Evolutionary conservation across 2,888 invertebrate genomes (phyloP).

Genomic region (Helobdella robusta): DNA sequence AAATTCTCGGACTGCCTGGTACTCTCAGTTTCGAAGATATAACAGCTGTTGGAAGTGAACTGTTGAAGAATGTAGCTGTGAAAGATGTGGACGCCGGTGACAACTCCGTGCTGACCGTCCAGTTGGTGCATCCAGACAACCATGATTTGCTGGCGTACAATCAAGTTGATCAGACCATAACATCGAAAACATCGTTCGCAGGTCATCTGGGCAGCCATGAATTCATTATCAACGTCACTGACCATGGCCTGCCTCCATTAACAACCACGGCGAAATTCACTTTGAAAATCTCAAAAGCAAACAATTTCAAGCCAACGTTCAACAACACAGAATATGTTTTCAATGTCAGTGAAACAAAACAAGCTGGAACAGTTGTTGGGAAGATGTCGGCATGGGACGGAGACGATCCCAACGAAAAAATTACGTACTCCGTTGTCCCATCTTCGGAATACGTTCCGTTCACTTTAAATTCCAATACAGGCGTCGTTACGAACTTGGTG

Average conservation of each 20-base stretch:
- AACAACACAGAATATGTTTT: constrained; percentile 4
- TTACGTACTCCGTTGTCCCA: neutral
- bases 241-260: constrained; percentile 15
- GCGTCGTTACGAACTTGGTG: constrained; percentile 7
- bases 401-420: constrained; percentile 11
- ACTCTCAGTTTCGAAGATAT: constrained; percentile 11
- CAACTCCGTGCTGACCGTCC: constrained; percentile 16
- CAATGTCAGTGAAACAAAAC: constrained; percentile 8
- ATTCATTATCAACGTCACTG: constrained; percentile 14
- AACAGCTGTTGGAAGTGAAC: constrained; percentile 14
- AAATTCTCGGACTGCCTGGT: neutral
- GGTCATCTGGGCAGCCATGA: constrained; percentile 9
- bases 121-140: constrained; percentile 9
- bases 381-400: constrained; percentile 8
- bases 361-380: neutral
- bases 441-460: constrained; percentile 10
- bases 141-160: constrained; percentile 10
- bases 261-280: constrained; percentile 6
- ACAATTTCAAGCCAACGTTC: constrained; percentile 23
- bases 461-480: constrained; percentile 11
- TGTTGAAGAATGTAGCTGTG: constrained; percentile 9
- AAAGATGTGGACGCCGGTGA: constrained; percentile 20
- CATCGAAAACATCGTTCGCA: constrained; percentile 2
- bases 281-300: constrained; percentile 9
- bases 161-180: neutral